Evolutionary conservation across 2,797 vertebrate genomes (phyloP).

Genomic region (Mallotus villosus): DNA sequence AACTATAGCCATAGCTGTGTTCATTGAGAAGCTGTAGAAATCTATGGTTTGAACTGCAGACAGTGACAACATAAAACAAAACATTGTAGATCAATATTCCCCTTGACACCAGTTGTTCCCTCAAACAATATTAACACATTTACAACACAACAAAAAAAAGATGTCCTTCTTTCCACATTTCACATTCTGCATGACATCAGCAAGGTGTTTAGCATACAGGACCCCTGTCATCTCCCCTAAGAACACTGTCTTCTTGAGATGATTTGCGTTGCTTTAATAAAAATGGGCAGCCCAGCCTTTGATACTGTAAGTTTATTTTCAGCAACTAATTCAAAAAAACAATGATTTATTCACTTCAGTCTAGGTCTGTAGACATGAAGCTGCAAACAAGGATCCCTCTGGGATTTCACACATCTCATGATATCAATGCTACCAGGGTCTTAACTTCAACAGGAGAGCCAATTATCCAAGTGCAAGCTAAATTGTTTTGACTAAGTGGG

Average conservation of each 20-base stretch:
- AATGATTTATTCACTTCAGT: background rate
- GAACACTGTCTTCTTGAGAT: background rate
- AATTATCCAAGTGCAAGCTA: slow-evolving; percentile 11
- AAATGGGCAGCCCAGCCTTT: background rate
- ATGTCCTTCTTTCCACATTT: too few species aligned
- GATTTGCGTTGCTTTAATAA: background rate
- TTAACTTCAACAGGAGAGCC: slow-evolving; percentile 7
- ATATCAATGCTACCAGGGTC: background rate
- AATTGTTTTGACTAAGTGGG: slow-evolving; percentile 8
- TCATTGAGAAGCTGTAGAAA: too few species aligned
- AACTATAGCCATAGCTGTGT: background rate
- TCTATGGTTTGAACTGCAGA: too few species aligned
- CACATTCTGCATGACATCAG: too few species aligned
- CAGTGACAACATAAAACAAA: too few species aligned
- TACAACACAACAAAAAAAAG: too few species aligned
- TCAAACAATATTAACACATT: too few species aligned
- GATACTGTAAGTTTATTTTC: background rate
- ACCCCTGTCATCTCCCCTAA: too few species aligned
- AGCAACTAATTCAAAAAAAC: slow-evolving; percentile 1
- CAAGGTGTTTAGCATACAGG: too few species aligned
- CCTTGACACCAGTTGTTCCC: too few species aligned
- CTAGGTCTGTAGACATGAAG: slow-evolving; percentile 4
- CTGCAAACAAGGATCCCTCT: background rate
- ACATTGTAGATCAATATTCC: too few species aligned
- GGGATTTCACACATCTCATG: background rate